Base-by-base conservation (phyloP, 2,113 vertebrate genomes). In the Numida meleagris region DNA sequence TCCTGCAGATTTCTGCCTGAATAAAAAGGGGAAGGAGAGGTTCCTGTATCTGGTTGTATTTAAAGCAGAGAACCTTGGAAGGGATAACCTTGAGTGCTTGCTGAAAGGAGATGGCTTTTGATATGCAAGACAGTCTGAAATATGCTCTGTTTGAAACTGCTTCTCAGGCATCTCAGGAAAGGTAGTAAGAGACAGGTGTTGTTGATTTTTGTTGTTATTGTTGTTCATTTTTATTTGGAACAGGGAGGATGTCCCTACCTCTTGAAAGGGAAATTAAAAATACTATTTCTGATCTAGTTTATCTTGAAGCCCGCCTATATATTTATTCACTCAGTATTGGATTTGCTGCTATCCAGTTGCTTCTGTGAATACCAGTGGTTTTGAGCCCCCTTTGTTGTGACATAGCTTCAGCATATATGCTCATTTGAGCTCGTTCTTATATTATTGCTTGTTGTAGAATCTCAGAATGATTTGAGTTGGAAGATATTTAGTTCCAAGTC, bases 381-480 rank as follows among this genome's bases (percentile, higher is more conserved):
- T 92, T 90, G 58, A 67, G 33, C 42, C 13, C 78, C 45, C 75
- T 21, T 50, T 6, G 57, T 85, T 4, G 4, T 67, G 20, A 4
- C 20, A n/a, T 8, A 33, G 0, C 31, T 21, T 75, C 27, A 79
- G 19, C 8, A 17, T 17, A 15, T 24, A 14, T 2, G 3, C 5
- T 45, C 6, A 45, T 18, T 21, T 68, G 42, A 86, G 40, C 36
- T 66, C 24, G 18, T 48, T 81, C 70, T n/a, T 75, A 3, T n/a
- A 20, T 23, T 65, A 23, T 8, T 70, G 3, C 29, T 55, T 82
- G 59, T 21, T 8, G 7, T 13, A 14, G 18, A 34, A 59, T 62
- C 36, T 25, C 36, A 40, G 36, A 40, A 27, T 27, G 36, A 15
- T 40, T 40, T 62, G 36, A 6, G 36, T 27, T 62, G 36, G 36